These are phyloP conservation scores for Austrofundulus limnaeus DNA, from an alignment of 2,113 vertebrate species.

Conservation along the genomic window DNA sequence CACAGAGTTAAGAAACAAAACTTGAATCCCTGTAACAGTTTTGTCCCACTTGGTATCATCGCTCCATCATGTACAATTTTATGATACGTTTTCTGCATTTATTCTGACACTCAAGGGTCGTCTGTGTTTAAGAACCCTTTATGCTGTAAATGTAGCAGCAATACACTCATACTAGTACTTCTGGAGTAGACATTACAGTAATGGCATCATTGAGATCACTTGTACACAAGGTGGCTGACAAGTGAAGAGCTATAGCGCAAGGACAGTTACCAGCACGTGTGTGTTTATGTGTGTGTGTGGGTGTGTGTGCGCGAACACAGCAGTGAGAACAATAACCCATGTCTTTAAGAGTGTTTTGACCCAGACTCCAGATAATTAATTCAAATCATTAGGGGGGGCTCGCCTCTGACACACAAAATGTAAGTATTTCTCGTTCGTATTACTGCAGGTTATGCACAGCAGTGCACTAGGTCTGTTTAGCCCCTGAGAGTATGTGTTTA, in stretches of 20 bases:
- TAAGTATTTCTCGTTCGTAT: conserved; percentile 63
- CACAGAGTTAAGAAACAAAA: too few relatives aligned
- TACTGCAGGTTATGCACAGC: conserved; percentile 43
- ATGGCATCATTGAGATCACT: conserved; percentile 37
- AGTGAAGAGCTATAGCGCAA: conserved; percentile 27
- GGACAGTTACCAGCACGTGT: conserved; percentile 26
- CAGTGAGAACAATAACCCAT: conserved; percentile 50
- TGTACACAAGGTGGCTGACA: conserved; percentile 25
- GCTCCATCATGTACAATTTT: not conserved
- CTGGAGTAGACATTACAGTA: conserved; percentile 39
- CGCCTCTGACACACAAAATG: conserved; percentile 68
- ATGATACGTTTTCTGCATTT: conserved; percentile 17
- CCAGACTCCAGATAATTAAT: conserved; percentile 71
- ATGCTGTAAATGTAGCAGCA: conserved; percentile 27
- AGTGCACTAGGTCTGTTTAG: conserved; percentile 5
- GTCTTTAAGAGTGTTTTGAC: conserved; percentile 58
- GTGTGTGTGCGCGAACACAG: conserved; percentile 4
- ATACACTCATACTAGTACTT: conserved; percentile 25
- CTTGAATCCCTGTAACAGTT: not conserved
- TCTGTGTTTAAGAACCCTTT: conserved; percentile 41
- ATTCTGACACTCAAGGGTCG: conserved; percentile 22
- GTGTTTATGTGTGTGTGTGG: conserved; percentile 4
- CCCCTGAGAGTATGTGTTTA: conserved; percentile 18
- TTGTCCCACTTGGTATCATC: not conserved
- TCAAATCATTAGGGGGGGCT: conserved; percentile 63